Evolutionary conservation across 2,888 invertebrate species (phyloP).

Genomic region (Proisotoma minuta): DNA sequence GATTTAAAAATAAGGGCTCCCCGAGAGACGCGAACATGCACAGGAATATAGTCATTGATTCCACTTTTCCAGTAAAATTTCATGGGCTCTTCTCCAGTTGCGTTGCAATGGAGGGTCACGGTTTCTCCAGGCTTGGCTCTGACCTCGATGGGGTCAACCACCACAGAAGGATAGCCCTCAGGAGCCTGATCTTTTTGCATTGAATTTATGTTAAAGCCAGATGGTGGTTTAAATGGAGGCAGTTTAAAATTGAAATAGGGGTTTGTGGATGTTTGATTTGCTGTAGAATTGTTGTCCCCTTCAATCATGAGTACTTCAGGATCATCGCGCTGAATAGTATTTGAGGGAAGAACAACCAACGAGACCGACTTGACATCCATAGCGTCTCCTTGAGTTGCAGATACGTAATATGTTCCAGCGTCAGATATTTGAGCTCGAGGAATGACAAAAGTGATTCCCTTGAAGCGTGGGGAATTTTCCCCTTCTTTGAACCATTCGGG

Average conservation of each 20-base stretch:
- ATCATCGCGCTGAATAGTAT: neutral
- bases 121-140: slow-evolving; percentile 32
- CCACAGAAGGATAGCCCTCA: slow-evolving; percentile 25
- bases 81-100: slow-evolving; percentile 31
- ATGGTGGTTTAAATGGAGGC: neutral
- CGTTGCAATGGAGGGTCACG: slow-evolving; percentile 31
- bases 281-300: neutral
- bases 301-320: neutral
- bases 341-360: slow-evolving; percentile 24
- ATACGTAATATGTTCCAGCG: slow-evolving; percentile 35
- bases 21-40: slow-evolving; percentile 30
- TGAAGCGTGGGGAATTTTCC: neutral
- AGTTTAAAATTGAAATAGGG: neutral
- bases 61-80: slow-evolving; percentile 41
- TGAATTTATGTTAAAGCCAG: neutral
- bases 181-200: neutral
- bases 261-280: neutral
- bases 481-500: slow-evolving; percentile 18
- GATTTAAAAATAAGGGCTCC: slow-evolving; percentile 32
- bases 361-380: slow-evolving; percentile 26
- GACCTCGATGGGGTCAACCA: slow-evolving; percentile 18
- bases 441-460: slow-evolving; percentile 13
- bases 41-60: slow-evolving; percentile 29
- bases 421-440: slow-evolving; percentile 6
- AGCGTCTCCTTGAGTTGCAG: slow-evolving; percentile 23